Percentiles rank a stretch among this genome's conserved stretches.
phyloP scores from a whole-genome alignment of 2,888 invertebrate genomes.

The Troides oblongomaculatus region DNA sequence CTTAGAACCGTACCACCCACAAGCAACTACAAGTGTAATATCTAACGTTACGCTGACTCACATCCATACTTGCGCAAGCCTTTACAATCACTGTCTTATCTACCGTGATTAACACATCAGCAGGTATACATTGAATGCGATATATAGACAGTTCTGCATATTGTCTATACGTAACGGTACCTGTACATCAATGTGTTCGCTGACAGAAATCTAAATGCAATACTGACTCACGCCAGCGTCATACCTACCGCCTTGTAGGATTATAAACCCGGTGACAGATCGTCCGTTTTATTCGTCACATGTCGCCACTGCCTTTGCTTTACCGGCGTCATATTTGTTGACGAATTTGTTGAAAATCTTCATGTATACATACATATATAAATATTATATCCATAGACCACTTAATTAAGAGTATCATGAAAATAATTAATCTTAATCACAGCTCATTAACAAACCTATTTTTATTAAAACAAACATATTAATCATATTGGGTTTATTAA shows the following conservation, averaged over 20 bases:
- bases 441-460: too few species aligned
- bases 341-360: too few species aligned
- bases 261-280: constrained; percentile 20
- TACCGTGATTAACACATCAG: constrained; percentile 25
- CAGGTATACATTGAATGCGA: constrained; percentile 34
- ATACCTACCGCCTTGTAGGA: constrained; percentile 11
- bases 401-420: too few species aligned
- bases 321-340: too few species aligned
- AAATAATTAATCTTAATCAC: too few species aligned
- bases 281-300: constrained; percentile 11
- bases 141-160: background rate
- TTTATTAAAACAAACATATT: too few species aligned
- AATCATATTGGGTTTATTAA: too few species aligned
- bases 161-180: constrained; percentile 7
- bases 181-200: constrained; percentile 6
- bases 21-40: too few species aligned
- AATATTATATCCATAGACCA: too few species aligned
- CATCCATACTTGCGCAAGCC: constrained; percentile 49
- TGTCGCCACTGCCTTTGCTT: background rate
- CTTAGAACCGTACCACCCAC: too few species aligned
- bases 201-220: background rate
- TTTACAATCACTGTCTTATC: constrained; percentile 34
- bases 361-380: too few species aligned
- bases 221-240: constrained; percentile 16
- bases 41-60: constrained; percentile 46